Evolutionary conservation across 2,888 invertebrate genomes (phyloP), one percentile per base, ranked within the genome.

Genomic region (Macrosiphum euphorbiae): DNA sequence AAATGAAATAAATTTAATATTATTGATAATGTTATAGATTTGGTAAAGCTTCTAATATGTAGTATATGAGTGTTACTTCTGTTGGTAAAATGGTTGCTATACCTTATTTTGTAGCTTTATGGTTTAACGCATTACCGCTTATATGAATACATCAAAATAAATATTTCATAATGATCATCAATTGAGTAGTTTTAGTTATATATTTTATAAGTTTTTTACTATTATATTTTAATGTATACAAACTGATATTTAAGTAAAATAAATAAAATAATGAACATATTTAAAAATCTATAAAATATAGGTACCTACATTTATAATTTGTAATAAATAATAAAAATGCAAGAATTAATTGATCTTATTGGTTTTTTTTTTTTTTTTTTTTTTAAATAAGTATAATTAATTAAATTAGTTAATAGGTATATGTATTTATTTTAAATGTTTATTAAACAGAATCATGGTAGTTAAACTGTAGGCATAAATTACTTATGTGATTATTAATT

Each of bases 1-100:
- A 16, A 86, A 78, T 78, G 4, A 86, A 47, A 61, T 58, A 16
- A 89, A 58, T 44, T 35, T 67, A 24, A 91, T 55, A 16, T 78
- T 58, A 20, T 90, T 28, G 16, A 84, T 88, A 92, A 90, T 84
- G 94, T 95, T 95, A 11, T 95, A 97, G 97, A 95, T 97, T 97
- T 78, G 98, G 98, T 0, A 96, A 98, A 86, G 98, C 98, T 0
- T 97, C 97, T 95, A n/a, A n/a, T 98, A 98, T 95, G 97, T 98
- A 3, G 96, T 96, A 91, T n/a, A n/a, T n/a, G n/a, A 96, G 96
- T 95, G 96, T 95, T 0, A 96, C 96, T 95, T 96, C 96, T 94
- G 95, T 96, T 3, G 95, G 95, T 55, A 96, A 96, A 94, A 97
- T 97, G 26, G 98, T 98, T 96, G 97, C 98, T 2, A 98, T 98